phyloP scores from a whole-genome alignment of 2,888 invertebrate genomes.

The Parnassius orleans region DNA sequence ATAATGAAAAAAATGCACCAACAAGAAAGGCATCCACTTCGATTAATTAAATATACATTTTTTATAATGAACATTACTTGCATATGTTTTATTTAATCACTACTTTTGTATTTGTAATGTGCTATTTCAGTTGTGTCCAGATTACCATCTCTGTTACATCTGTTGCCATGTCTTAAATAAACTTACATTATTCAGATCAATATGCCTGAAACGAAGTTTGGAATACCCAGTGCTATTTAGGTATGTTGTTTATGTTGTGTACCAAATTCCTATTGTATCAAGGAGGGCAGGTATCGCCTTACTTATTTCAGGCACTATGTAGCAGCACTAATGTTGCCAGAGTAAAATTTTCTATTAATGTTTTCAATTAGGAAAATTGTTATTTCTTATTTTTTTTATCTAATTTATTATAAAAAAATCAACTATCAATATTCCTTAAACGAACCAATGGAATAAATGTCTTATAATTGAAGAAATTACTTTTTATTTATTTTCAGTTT shows the following conservation, averaged over 20 bases:
- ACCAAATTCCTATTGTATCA: no score
- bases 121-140: constrained; percentile 55
- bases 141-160: constrained; percentile 62
- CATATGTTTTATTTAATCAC: not conserved
- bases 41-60: not conserved
- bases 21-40: not conserved
- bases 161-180: constrained; percentile 65
- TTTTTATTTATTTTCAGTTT: no score
- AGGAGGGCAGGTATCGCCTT: no score
- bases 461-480: no score
- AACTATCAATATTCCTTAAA: no score
- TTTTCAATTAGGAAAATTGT: no score
- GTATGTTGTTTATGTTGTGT: constrained; percentile 39
- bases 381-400: no score
- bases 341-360: no score
- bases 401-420: no score
- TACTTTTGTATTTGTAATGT: not conserved
- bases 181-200: constrained; percentile 56
- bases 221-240: constrained; percentile 67
- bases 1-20: not conserved
- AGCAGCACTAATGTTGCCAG: no score
- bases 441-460: no score
- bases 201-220: constrained; percentile 60
- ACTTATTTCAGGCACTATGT: no score
- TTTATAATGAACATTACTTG: not conserved